Percentiles rank a stretch among this genome's conserved stretches.
Evolutionary conservation across 2,888 invertebrate species (phyloP).

Genomic region (Trichogramma dendrolimi): DNA sequence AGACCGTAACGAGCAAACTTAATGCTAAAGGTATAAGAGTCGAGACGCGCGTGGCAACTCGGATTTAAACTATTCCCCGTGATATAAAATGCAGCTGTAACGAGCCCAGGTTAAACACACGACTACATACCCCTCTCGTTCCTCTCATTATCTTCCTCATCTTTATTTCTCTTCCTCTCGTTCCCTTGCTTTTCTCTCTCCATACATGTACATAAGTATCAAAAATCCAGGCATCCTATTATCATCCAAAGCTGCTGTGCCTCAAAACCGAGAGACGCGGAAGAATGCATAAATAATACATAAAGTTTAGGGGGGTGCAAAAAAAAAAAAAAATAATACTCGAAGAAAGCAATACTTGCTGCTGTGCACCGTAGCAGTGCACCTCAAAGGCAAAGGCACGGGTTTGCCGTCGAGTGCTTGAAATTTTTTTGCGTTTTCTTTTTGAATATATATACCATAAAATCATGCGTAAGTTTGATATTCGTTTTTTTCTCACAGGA

Average conservation of each 20-base stretch:
- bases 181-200: not conserved
- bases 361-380: not conserved
- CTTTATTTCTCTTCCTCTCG: not conserved
- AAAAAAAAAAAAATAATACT: not conserved
- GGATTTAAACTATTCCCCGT: too few species aligned
- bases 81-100: slow-evolving; percentile 46
- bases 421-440: not conserved
- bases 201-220: not conserved
- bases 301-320: not conserved
- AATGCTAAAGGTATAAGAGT: too few species aligned
- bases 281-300: slow-evolving; percentile 9
- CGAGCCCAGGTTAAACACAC: slow-evolving; percentile 42
- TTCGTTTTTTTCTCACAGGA: too few species aligned
- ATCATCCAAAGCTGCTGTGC: slow-evolving; percentile 1
- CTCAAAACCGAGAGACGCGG: not conserved
- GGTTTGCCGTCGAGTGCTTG: not conserved
- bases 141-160: not conserved
- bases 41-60: too few species aligned
- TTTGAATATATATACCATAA: too few species aligned
- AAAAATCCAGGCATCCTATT: slow-evolving; percentile 22
- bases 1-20: too few species aligned
- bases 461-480: too few species aligned
- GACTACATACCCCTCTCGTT: slow-evolving; percentile 3
- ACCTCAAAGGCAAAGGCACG: not conserved
- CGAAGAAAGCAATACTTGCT: not conserved